These are phyloP conservation scores for Poeciliopsis turneri DNA, from an alignment of 2,797 vertebrate species.

Conservation along the genomic window DNA sequence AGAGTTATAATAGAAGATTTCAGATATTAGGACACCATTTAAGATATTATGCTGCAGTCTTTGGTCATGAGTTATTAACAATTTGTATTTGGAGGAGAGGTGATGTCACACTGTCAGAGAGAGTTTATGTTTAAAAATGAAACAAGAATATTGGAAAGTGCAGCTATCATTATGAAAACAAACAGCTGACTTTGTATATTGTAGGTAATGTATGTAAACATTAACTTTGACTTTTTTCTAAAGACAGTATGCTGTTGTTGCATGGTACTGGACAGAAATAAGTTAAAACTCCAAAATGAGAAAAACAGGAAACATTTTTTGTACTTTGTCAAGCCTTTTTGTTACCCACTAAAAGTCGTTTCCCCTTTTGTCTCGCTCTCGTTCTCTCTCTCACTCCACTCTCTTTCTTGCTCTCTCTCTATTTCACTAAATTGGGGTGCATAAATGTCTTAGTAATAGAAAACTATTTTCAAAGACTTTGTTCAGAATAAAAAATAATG, in stretches of 20 bases:
- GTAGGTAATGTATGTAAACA: background rate
- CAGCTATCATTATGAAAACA: background rate
- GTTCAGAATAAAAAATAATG: background rate
- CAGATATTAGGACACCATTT: background rate
- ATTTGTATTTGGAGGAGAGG: background rate
- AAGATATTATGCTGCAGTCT: background rate
- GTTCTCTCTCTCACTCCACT: background rate
- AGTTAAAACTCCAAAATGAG: background rate
- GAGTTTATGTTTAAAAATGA: background rate
- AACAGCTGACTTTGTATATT: background rate
- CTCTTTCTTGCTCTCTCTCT: background rate
- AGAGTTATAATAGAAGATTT: background rate
- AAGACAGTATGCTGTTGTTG: background rate
- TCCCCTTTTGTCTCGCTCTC: too few relatives aligned
- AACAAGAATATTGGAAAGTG: background rate
- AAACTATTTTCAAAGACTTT: background rate
- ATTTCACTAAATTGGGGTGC: background rate
- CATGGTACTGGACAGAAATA: background rate
- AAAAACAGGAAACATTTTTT: background rate
- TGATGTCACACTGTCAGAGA: background rate
- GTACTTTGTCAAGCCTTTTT: background rate
- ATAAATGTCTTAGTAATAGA: background rate
- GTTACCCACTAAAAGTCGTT: background rate
- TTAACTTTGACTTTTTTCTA: background rate
- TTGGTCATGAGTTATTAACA: background rate